These are phyloP conservation scores for Meles meles DNA, from an alignment of 2,113 vertebrate species.

Conservation along the genomic window DNA sequence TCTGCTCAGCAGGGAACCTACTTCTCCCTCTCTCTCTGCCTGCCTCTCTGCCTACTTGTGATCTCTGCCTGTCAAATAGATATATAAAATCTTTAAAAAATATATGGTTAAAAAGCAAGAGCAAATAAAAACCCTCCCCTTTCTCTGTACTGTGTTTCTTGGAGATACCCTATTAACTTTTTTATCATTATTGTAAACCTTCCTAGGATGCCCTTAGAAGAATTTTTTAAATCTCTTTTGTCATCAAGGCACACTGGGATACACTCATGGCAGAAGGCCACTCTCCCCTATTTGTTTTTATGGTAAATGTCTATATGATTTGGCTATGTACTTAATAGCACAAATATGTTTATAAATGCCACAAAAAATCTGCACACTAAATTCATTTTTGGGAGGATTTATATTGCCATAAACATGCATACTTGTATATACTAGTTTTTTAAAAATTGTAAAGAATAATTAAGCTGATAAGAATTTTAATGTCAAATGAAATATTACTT, in stretches of 20 bases:
- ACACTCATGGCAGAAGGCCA: accelerated
- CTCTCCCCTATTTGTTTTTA: neutral
- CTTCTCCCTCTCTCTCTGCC: too few relatives aligned
- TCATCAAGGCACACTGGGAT: neutral
- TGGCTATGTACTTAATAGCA: neutral
- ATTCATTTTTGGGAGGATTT: neutral
- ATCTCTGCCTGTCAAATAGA: too few relatives aligned
- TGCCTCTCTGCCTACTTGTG: too few relatives aligned
- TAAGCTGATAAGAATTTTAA: neutral
- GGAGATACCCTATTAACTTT: neutral
- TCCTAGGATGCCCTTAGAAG: neutral
- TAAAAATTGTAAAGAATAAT: neutral
- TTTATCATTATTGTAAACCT: neutral
- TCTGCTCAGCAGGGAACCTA: too few relatives aligned
- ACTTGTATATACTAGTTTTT: neutral
- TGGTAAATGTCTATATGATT: neutral
- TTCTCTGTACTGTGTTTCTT: neutral
- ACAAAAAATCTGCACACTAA: neutral
- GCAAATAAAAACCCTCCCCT: neutral
- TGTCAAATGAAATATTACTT: neutral
- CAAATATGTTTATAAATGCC: neutral
- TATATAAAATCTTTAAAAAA: neutral
- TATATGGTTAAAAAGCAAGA: neutral
- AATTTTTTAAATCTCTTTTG: neutral
- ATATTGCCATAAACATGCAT: neutral